phyloP scores from a whole-genome alignment of 2,113 vertebrate genomes.

The Dendrocopos noguchii region DNA sequence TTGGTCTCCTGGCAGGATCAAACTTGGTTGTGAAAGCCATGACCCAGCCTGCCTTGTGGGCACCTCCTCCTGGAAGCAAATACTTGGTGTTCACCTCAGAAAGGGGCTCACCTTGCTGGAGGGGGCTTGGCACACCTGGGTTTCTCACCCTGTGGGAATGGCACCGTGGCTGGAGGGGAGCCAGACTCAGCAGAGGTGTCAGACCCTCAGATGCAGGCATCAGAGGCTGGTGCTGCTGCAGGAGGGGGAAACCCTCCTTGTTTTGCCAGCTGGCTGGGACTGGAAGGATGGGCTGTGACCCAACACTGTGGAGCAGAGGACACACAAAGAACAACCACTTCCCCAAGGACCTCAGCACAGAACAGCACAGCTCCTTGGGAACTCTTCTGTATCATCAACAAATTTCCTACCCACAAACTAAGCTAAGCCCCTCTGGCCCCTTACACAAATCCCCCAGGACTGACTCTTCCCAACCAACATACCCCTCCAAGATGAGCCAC shows the following conservation, averaged over 20 bases:
- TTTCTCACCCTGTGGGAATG: neutral
- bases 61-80: neutral
- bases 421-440: neutral
- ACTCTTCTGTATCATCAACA: neutral
- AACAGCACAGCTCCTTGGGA: neutral
- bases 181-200: rapidly evolving
- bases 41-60: neutral
- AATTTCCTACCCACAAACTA: too few relatives aligned
- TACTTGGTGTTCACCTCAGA: neutral
- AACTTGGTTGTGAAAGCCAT: neutral
- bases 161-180: neutral
- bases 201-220: neutral
- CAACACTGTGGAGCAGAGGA: too few relatives aligned
- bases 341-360: neutral
- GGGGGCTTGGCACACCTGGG: rapidly evolving
- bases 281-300: neutral
- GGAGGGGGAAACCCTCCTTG: neutral
- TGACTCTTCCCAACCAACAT: rapidly evolving
- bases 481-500: neutral
- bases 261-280: neutral
- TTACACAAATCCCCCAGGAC: neutral
- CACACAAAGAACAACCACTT: too few relatives aligned
- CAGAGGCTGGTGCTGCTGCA: rapidly evolving
- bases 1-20: neutral
- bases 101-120: neutral